phyloP scores from a whole-genome alignment of 1,140 invertebrate species.

The Scaptomyza graminum region DNA sequence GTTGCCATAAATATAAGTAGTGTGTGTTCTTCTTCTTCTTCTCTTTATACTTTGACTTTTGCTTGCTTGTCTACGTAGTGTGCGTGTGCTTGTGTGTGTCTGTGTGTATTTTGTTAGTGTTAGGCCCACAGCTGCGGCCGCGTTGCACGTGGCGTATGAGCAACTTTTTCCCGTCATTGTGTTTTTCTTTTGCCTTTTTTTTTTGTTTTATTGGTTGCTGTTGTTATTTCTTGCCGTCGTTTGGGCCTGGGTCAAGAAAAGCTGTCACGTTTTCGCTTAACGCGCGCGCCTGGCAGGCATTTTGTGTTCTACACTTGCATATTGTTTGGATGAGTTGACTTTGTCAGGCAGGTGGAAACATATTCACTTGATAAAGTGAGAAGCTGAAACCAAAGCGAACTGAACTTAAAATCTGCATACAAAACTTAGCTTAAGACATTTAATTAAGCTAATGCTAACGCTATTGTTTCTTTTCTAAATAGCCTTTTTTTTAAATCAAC shows the following conservation, averaged over 20 bases:
- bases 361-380: no score
- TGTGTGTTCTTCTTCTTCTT: constrained; percentile 18
- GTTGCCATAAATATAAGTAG: constrained; percentile 57
- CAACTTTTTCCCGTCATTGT: constrained; percentile 60
- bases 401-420: no score
- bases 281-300: constrained; percentile 50
- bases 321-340: neutral
- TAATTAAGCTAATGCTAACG: no score
- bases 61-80: constrained; percentile 50
- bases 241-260: constrained; percentile 61
- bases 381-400: no score
- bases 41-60: constrained; percentile 1
- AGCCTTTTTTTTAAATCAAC: no score
- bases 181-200: constrained; percentile 35
- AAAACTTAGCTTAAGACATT: no score
- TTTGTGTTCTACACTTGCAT: constrained; percentile 38
- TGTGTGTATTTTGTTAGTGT: constrained; percentile 50
- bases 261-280: constrained; percentile 77
- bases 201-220: neutral
- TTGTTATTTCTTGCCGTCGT: constrained; percentile 23
- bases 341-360: neutral
- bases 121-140: constrained; percentile 65
- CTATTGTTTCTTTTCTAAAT: no score
- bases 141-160: constrained; percentile 77
- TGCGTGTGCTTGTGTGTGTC: constrained; percentile 25